Conservation (phyloP, 2,113 vertebrate genomes). For the Equus quagga region DNA sequence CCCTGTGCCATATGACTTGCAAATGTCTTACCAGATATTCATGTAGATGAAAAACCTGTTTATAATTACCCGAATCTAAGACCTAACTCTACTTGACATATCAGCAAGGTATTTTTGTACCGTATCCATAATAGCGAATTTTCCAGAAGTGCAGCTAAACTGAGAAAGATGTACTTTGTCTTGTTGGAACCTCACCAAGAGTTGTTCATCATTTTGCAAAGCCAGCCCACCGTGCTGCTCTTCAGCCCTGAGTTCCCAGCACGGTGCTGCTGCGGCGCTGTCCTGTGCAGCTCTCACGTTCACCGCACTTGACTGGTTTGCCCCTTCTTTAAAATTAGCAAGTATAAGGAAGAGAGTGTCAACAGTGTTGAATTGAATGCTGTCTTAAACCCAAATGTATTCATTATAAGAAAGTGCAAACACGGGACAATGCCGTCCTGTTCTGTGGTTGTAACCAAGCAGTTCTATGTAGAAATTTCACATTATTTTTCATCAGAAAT, state of each 20-base stretch:
- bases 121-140: neutral
- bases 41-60: neutral
- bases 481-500: neutral
- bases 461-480: neutral
- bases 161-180: neutral
- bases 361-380: neutral
- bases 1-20: neutral
- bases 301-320: neutral
- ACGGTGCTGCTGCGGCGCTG: neutral
- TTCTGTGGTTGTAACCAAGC: neutral
- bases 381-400: neutral
- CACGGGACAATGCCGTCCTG: neutral
- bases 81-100: neutral
- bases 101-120: neutral
- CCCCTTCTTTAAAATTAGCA: neutral
- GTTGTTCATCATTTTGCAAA: neutral
- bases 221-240: too few relatives aligned
- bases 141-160: neutral
- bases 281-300: neutral
- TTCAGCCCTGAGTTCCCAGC: neutral
- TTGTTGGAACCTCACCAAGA: neutral
- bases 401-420: neutral
- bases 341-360: neutral
- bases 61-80: constrained; percentile 1
- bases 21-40: neutral